Base-by-base conservation (phyloP, 2,888 invertebrate genomes). In the Liposcelis brunnea region DNA sequence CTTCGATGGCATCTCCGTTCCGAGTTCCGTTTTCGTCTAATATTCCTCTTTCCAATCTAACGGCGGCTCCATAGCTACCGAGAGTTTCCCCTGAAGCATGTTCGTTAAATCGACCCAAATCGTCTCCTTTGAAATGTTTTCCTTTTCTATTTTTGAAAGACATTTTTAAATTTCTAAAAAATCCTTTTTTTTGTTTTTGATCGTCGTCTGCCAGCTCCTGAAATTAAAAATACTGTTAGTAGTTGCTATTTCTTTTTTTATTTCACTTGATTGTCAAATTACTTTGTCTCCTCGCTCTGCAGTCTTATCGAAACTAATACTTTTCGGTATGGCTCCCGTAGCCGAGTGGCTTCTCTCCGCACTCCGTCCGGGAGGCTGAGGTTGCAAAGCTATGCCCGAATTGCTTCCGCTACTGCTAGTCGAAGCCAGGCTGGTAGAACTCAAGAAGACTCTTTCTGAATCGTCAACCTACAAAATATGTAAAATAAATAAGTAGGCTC, bases 231-330 rank as follows among this genome's bases (percentile, higher is more conserved):
- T 14, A 12, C n/a, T 43, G 19, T 19, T 34, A 19, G 36, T 31
- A 31, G 1, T 31, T 38, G 10, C 10, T 15, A 12, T 8, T 15
- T 16, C 12, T 19, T 14, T 12, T 42, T 31, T 15, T 18, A 2
- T 14, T 10, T 31, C 10, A 43, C 43, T 48, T 45, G 45, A 40
- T 48, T 47, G 3, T 48, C 47, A 36, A 38, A 42, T 42, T 49
- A 59, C 61, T 65, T 77, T 75, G 54, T 80, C 79, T 2, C n/a
- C n/a, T n/a, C n/a, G n/a, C 57, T 86, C 85, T 0, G 87, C 86
- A 1, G 84, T 84, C 59, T 86, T 82, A 63, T 90, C 89, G 55
- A 89, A 89, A 59, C 85, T 87, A 54, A 89, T 89, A 56, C 86
- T 89, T 64, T 90, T 90, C 1, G 87, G 86, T 55, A 90, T 89